phyloP scores from a whole-genome alignment of 1,140 invertebrate genomes.

The Drosophila sulfurigaster region DNA sequence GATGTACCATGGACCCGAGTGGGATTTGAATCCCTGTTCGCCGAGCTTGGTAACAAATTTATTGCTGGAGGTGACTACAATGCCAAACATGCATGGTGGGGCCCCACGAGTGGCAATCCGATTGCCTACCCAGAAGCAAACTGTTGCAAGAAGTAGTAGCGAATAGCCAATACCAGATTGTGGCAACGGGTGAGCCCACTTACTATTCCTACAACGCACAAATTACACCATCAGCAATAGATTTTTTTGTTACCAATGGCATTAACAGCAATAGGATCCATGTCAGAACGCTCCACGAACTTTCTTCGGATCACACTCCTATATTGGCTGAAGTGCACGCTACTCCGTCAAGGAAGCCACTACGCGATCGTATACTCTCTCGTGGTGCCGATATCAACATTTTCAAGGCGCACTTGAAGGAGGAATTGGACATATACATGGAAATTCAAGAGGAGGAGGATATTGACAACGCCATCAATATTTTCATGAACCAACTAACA shows the following conservation, averaged over 20 bases:
- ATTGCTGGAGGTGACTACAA: background rate
- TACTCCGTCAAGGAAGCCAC: background rate
- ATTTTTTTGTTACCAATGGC: background rate
- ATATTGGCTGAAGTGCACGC: background rate
- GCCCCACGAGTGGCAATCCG: background rate
- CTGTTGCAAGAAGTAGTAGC: slow-evolving; percentile 13
- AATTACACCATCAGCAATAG: background rate
- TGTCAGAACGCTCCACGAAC: background rate
- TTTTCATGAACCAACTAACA: no score
- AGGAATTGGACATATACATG: no score
- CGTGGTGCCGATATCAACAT: background rate
- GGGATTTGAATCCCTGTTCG: no score
- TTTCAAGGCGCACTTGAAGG: background rate
- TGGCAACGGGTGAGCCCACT: background rate
- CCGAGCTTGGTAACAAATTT: no score
- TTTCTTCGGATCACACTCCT: background rate
- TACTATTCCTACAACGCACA: background rate
- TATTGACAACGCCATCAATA: no score
- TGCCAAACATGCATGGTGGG: background rate
- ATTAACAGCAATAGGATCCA: background rate
- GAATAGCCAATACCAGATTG: slow-evolving; percentile 2
- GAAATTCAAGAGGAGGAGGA: no score
- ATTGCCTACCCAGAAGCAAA: slow-evolving; percentile 6
- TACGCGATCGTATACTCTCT: background rate
- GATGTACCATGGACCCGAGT: no score